Evolutionary conservation across 2,888 invertebrate genomes (phyloP), one percentile per base, ranked within the genome.

Genomic region (Hypena proboscidalis): DNA sequence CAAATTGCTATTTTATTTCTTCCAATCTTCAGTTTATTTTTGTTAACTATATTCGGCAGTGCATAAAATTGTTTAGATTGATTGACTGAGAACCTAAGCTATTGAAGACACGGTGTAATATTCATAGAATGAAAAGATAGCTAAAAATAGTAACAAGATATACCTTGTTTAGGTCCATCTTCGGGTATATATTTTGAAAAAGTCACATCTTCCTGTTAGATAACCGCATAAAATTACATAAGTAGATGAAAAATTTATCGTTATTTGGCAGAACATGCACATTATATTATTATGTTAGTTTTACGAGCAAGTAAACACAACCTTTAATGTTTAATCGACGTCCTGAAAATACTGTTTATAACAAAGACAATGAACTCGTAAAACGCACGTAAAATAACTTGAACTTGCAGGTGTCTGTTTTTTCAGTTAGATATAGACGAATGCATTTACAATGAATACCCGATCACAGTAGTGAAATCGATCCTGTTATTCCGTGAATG

Each of bases 311-410:
- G 64, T 72, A 69, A 74, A 74, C 75, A 68, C 58, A 76, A 74
- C 70, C 71, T 72, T 76, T 63, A 65, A 75, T 70, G 75, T 75
- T 74, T 67, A 74, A 73, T 70, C 70, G 70, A 56, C 55, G 63
- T 60, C 67, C 45, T 77, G 72, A 79, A 80, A 80, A 82, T 79
- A 81, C 76, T 78, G 81, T 89, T 84, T 83, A 85, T 70, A 69
- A 75, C 76, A 83, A 79, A 83, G 88, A 89, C 89, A 89, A 88
- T 75, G 88, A 88, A 85, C 90, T 85, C 90, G 79, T 90, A 83
- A 90, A 90, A 84, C 56, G 58, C 49, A 58, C 74, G 70, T 81
- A 70, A 82, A 82, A 75, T 72, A 58, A 61, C 58, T 56, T 58
- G 40, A 54, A 62, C 60, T 63, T 71, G 58, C 67, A 66, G 69